Base-by-base conservation (phyloP, 2,888 invertebrate species). In the Lampropteryx suffumata region DNA sequence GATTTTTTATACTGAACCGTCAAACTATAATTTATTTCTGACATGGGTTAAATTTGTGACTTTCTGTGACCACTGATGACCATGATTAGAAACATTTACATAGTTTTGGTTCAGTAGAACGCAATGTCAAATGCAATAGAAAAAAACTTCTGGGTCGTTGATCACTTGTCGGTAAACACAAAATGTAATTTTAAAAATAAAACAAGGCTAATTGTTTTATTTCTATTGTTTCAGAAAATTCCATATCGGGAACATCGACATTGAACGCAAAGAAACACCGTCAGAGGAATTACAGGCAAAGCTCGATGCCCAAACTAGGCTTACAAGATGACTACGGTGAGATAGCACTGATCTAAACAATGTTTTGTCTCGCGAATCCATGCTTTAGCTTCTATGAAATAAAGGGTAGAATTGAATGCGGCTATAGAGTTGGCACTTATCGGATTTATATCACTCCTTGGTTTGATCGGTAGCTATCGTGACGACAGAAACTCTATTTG, bases 271-370 rank as follows among this genome's bases (percentile, higher is more conserved):
- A 89, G 73, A 89, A 89, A 62, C 81, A 83, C 47, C 74, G 88
- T 11, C 88, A 84, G 64, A 79, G 90, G 53, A 89, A 87, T 67
- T 89, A 84, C 64, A 81, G 91, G 54, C 90, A 91, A 67, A 91
- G 90, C 54, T 91, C 91, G 9, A 83, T 91, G 84, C 90, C 90
- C n/a, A 90, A 90, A 77, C 75, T 89, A 66, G 86, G 87, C 59
- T 69, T 80, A 64, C 84, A 83, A 60, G 88, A 90, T 55, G 90
- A 90, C 62, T 89, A 87, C 55, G 89, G 89, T 89, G 74, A 79
- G 82, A 55, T 51, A 55, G 43, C 47, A 52, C 34, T 44, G 24
- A 17, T 36, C 39, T 9, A 37, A 36, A 54, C 35, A 30, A 12
- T 11, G n/a, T 24, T 34, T 27, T 30, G 5, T 8, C 9, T 29